phyloP scores from a whole-genome alignment of 1,140 invertebrate species.

The Halesus radiatus region DNA sequence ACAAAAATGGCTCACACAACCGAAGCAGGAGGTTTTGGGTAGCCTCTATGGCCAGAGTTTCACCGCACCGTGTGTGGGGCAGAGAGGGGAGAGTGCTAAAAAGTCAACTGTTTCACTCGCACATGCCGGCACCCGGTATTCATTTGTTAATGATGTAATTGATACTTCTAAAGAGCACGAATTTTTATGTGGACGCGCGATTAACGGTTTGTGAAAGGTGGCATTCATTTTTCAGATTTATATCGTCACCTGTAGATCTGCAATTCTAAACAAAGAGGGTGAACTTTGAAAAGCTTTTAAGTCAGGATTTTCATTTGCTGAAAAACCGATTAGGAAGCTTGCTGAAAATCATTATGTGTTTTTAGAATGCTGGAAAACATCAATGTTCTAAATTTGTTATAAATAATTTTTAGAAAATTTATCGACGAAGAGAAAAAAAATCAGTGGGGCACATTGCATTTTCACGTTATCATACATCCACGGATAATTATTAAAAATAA shows the following conservation, averaged over 20 bases:
- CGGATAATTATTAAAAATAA: too few species aligned
- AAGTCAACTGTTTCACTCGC: neutral
- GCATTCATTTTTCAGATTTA: conserved; percentile 25
- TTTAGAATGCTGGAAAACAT: too few species aligned
- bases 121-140: conserved; percentile 3
- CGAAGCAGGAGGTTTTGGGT: conserved; percentile 52
- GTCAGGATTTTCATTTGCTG: too few species aligned
- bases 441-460: too few species aligned
- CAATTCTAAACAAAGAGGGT: neutral
- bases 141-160: conserved; percentile 51
- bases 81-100: conserved; percentile 26
- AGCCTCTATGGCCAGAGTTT: conserved; percentile 57
- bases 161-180: conserved; percentile 37
- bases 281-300: too few species aligned
- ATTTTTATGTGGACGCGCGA: neutral
- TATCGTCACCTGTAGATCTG: neutral
- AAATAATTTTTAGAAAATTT: too few species aligned
- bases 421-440: too few species aligned
- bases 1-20: conserved; percentile 54
- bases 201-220: neutral
- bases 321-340: too few species aligned
- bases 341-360: too few species aligned
- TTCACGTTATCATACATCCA: too few species aligned
- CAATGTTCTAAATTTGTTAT: too few species aligned
- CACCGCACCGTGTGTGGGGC: conserved; percentile 49